These are phyloP conservation scores for Polypterus senegalus DNA, from an alignment of 2,113 vertebrate genomes.

Conservation along the genomic window DNA sequence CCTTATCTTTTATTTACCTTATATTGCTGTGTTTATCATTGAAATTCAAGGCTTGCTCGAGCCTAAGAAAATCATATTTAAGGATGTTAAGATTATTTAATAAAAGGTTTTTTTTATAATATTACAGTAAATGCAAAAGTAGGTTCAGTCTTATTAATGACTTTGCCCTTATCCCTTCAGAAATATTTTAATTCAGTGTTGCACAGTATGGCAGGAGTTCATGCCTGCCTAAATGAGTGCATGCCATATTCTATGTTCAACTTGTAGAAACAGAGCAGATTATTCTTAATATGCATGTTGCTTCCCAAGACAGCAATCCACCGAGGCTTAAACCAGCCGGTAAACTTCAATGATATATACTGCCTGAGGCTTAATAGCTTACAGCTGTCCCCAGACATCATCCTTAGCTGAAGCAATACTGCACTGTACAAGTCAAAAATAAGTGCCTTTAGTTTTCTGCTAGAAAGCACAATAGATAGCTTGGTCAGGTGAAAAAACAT, in stretches of 20 bases:
- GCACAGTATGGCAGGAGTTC: not conserved
- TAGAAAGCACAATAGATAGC: not conserved
- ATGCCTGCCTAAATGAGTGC: not conserved
- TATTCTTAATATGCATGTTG: slow-evolving; percentile 10
- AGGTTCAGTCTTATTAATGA: too few relatives aligned
- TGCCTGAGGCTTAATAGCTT: slow-evolving; percentile 7
- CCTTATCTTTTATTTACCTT: too few relatives aligned
- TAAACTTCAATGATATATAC: slow-evolving; percentile 11
- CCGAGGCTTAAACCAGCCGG: not conserved
- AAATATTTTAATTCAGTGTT: too few relatives aligned
- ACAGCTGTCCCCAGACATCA: slow-evolving; percentile 4
- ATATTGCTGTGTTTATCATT: too few relatives aligned
- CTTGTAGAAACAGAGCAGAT: not conserved
- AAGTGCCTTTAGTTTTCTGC: not conserved
- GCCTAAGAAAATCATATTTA: too few relatives aligned
- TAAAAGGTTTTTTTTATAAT: too few relatives aligned
- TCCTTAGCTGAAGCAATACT: not conserved
- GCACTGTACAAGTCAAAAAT: not conserved
- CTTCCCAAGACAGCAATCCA: slow-evolving; percentile 2
- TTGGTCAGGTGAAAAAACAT: too few relatives aligned
- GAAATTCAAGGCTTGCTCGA: too few relatives aligned
- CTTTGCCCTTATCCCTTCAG: too few relatives aligned
- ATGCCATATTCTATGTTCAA: not conserved
- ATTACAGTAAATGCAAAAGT: too few relatives aligned
- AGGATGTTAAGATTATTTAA: too few relatives aligned